Base-by-base conservation (phyloP, 2,888 invertebrate genomes). In the Caenorhabditis virilis region DNA sequence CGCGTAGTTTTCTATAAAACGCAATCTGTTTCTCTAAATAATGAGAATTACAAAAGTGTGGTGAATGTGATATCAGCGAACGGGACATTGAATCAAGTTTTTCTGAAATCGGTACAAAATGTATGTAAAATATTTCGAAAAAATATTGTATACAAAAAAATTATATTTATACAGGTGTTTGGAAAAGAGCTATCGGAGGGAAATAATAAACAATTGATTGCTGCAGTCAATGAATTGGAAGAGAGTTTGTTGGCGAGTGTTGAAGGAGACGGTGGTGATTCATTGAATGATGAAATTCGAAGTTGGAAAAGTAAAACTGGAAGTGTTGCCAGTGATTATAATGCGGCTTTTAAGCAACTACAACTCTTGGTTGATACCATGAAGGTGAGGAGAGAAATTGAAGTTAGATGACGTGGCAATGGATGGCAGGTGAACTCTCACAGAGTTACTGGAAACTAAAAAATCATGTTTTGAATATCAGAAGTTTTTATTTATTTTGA, bases 71-170 rank as follows among this genome's bases (percentile, higher is more conserved):
- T 88, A 3, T 88, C 89, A 1, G 85, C 89, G 83, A 73, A 68
- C 42, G 88, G 88, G 72, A 87, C 88, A 23, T 88, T 89, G 13
- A 84, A 88, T 26, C 85, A 86, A 49, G 86, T 88, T 2, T 84
- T 89, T 18, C 89, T 88, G 79, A 87, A 89, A 80, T 85, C 87
- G 33, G 84, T 89, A 27, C 88, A 88, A 74, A 88, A 88, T 78
- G 85, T 89, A 16, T 89, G 59, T 47, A n/a, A n/a, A n/a, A n/a
- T n/a, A n/a, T n/a, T 30, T 30, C 5, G 7, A 5, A 36, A 36
- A 9, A 36, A 36, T 5, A 36, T 20, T 41, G 3, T 23, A 6
- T 41, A 9, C 15, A 41, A 41, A 6, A 9, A 9, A 20, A 41
- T 9, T 41, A 3, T n/a, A 11, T 45, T 45, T 45, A 16, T 30